Evolutionary conservation across 1,140 invertebrate species (phyloP).

Genomic region (Heliconius melpomene): DNA sequence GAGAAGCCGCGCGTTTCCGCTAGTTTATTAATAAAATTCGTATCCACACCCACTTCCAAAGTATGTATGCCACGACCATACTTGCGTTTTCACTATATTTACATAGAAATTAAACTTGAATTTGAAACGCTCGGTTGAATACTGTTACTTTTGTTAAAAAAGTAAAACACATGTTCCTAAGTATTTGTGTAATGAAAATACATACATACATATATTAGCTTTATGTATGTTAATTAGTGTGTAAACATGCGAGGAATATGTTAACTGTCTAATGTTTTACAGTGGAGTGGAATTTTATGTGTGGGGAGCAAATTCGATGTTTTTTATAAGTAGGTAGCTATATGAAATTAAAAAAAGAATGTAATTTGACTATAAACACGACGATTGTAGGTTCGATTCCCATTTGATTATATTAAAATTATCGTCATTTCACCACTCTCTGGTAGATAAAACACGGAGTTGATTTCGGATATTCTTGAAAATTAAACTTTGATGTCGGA

Average conservation of each 20-base stretch:
- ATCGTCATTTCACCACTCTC: too few relatives aligned
- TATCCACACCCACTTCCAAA: neutral
- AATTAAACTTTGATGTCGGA: too few relatives aligned
- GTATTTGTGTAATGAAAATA: neutral
- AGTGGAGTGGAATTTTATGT: neutral
- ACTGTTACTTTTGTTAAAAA: constrained; percentile 10
- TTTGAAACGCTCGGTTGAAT: neutral
- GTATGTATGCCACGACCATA: neutral
- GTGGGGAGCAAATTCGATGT: neutral
- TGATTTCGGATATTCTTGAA: too few relatives aligned
- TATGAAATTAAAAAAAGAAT: too few relatives aligned
- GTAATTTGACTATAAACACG: too few relatives aligned
- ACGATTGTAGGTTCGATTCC: too few relatives aligned
- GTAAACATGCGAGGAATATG: neutral
- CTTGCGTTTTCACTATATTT: neutral
- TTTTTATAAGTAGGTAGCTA: too few relatives aligned
- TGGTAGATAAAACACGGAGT: too few relatives aligned
- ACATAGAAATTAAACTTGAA: constrained; percentile 1
- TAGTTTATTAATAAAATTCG: neutral
- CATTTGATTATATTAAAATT: too few relatives aligned
- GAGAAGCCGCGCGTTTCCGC: too few relatives aligned
- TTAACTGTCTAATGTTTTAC: neutral
- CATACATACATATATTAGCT: constrained; percentile 4
- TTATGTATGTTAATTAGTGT: neutral
- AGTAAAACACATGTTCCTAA: neutral